These are phyloP conservation scores for Cerastoderma edule DNA, from an alignment of 2,888 invertebrate genomes.

Conservation along the genomic window DNA sequence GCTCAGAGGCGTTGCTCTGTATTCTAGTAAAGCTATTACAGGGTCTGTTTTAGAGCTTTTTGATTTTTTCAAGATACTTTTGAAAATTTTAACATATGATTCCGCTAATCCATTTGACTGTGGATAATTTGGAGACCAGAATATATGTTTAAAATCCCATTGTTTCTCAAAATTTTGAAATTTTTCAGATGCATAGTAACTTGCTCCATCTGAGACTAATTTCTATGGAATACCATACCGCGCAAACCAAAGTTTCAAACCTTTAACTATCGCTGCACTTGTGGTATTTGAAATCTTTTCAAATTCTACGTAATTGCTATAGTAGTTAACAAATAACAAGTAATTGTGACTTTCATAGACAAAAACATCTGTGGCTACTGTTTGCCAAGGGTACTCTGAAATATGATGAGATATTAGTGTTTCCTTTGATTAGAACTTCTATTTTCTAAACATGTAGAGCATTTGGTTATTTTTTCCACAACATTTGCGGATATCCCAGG, in stretches of 20 bases:
- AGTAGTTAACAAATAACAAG: constrained; percentile 13
- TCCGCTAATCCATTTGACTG: neutral
- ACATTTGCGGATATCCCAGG: constrained; percentile 18
- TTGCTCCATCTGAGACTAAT: neutral
- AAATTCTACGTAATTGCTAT: constrained; percentile 18
- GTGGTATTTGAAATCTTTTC: no score
- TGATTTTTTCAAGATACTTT: neutral
- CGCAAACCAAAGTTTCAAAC: neutral
- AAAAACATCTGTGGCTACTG: constrained; percentile 11
- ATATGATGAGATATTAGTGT: neutral
- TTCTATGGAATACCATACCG: neutral
- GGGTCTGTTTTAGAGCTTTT: neutral
- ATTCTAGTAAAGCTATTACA: neutral
- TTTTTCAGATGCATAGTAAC: neutral
- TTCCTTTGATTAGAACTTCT: constrained; percentile 20
- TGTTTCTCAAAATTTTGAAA: neutral
- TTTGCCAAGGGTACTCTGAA: constrained; percentile 12
- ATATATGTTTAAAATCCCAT: neutral
- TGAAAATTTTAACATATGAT: neutral
- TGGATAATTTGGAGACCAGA: neutral
- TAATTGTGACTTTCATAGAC: neutral
- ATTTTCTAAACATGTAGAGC: constrained; percentile 10
- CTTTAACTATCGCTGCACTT: neutral
- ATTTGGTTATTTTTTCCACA: neutral
- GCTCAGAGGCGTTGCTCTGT: neutral